Percentiles rank a stretch among this genome's conserved stretches.
Conservation (phyloP, 2,113 vertebrate species). For the Eira barbara region DNA sequence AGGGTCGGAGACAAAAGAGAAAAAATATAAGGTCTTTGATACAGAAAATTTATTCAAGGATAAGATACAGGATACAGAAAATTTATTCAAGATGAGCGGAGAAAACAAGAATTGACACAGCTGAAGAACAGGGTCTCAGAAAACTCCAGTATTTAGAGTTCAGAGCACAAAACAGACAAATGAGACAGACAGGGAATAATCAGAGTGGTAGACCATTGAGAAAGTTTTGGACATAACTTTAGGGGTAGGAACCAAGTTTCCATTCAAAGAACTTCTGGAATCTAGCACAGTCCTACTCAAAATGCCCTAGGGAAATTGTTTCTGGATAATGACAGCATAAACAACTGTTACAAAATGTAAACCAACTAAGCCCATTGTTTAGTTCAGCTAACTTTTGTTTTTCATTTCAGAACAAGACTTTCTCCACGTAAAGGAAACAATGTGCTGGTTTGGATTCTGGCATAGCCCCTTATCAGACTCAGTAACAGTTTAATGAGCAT, state of each 20-base stretch:
- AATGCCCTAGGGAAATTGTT: not conserved
- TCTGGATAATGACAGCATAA: not conserved
- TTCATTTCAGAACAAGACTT: not conserved
- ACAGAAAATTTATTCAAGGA: not conserved
- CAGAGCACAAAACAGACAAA: not conserved
- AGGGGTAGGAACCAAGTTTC: not conserved
- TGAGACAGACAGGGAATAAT: not conserved
- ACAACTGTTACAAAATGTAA: not conserved
- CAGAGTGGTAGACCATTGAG: not conserved
- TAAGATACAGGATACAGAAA: not conserved
- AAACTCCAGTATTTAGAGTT: not conserved
- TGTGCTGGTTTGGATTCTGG: not conserved
- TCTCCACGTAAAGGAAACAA: not conserved
- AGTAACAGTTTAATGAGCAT: not conserved
- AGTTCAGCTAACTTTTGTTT: not conserved
- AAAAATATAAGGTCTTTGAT: not conserved
- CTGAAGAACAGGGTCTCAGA: not conserved
- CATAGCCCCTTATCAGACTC: not conserved
- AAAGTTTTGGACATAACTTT: not conserved
- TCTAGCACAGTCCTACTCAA: not conserved
- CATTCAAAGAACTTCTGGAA: not conserved
- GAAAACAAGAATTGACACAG: not conserved
- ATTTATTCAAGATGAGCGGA: not conserved
- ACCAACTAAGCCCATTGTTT: not conserved
- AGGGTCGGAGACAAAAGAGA: not conserved